phyloP scores from a whole-genome alignment of 92 coral and sea anemone species.

The Siderastrea radians region DNA sequence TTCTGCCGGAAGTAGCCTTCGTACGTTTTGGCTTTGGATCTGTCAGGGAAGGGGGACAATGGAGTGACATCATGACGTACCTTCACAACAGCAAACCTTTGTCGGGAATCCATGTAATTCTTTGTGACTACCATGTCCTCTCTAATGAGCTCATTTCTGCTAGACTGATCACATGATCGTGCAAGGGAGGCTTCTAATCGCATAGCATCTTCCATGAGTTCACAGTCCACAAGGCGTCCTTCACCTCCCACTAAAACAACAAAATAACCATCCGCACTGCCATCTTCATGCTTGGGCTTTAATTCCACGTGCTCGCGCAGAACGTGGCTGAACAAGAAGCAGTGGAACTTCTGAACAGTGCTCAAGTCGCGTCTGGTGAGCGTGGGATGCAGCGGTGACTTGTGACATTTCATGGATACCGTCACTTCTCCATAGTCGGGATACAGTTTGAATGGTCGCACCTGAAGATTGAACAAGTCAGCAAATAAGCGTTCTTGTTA shows the following conservation, averaged over 20 bases:
- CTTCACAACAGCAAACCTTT: slow-evolving; percentile 57
- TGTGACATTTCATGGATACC: slow-evolving; percentile 47
- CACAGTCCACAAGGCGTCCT: slow-evolving; percentile 28
- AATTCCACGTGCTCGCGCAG: slow-evolving; percentile 65
- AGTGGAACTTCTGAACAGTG: slow-evolving; percentile 69
- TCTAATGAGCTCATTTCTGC: background rate
- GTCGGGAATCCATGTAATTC: slow-evolving; percentile 18
- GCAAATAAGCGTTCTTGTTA: background rate
- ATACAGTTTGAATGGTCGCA: slow-evolving; percentile 78
- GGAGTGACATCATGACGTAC: slow-evolving; percentile 66
- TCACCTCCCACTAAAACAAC: slow-evolving; percentile 63
- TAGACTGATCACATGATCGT: background rate
- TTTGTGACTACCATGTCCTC: slow-evolving; percentile 25
- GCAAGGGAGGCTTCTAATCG: background rate
- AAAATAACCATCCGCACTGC: slow-evolving; percentile 78
- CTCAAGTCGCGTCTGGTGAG: slow-evolving; percentile 21
- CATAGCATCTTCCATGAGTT: slow-evolving; percentile 14
- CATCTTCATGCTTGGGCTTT: slow-evolving; percentile 49
- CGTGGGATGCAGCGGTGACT: background rate
- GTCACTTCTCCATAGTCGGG: slow-evolving; percentile 78
- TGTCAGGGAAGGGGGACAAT: slow-evolving; percentile 81
- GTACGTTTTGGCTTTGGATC: slow-evolving; percentile 73
- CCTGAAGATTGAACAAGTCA: background rate
- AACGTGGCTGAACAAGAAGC: slow-evolving; percentile 62
- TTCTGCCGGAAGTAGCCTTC: slow-evolving; percentile 71